Evolutionary conservation across 2,797 vertebrate species (phyloP), one percentile per base, ranked within the genome.

Genomic region (Crenuchus spilurus): DNA sequence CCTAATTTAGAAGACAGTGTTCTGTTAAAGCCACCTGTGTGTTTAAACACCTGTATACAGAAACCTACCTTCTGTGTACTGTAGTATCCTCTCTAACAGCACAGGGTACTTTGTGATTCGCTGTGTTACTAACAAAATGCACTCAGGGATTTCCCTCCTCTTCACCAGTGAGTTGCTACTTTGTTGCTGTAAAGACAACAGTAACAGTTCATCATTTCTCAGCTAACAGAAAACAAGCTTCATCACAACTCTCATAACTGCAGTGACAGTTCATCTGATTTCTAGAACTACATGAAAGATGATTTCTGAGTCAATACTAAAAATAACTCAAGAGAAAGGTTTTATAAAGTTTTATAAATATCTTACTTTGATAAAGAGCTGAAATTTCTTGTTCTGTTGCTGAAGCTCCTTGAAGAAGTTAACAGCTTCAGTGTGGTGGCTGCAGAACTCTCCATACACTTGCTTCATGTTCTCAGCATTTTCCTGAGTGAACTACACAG

Each of bases 91-190:
- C 87, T 98, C 95, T 83, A 99, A 92, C 74, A 99, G 90, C 51
- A 98, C 96, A 1, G 97, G 97, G 85, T 99, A 99, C 74, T 99
- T 99, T 6, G 97, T 99, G 80, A 99, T 97, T 70, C 97, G 92
- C 83, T 99, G 97, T 28, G 97, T 99, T 63, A 99, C 96, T 1
- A 99, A 86, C 80, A 99, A 88, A 85, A 99, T 98, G 87, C 97
- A 99, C 66, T 97, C 97, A 51, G 97, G 97, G 85, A 99, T 95
- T 75, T 96, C 97, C 81, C 94, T 87, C 67, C 97, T 94, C 16
- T 94, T 92, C 48, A 95, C 96, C 88, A 97, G 84, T n/a, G 92
- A 94, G 82, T 98, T 98, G 77, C 88, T 96, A 65, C 93, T 97
- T 87, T 94, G 95, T 91, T 98, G 92, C 97, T 99, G 77, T 79